phyloP scores from a whole-genome alignment of 2,888 invertebrate genomes.

The Calameuta filiformis region DNA sequence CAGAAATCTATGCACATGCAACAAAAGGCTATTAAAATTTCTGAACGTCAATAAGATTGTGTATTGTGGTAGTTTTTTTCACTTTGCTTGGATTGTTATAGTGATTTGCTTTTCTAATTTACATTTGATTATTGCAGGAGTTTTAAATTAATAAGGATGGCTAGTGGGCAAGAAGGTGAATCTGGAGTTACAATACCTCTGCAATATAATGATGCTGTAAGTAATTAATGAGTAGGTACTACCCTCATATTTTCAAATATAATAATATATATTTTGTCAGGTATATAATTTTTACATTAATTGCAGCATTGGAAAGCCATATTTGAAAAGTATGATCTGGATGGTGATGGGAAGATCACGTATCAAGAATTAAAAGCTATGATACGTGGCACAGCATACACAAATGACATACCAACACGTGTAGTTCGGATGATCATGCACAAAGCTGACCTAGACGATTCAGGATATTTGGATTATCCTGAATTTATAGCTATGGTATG shows the following conservation, averaged over 20 bases:
- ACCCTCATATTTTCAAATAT: conserved; percentile 9
- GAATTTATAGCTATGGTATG: conserved; percentile 81
- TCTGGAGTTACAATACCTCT: conserved; percentile 58
- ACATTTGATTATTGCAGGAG: conserved; percentile 34
- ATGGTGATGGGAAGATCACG: conserved; percentile 78
- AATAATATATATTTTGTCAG: conserved; percentile 1
- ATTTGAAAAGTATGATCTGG: conserved; percentile 73
- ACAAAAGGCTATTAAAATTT: neutral
- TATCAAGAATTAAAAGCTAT: conserved; percentile 74
- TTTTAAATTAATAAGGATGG: conserved; percentile 59
- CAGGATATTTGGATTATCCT: conserved; percentile 76
- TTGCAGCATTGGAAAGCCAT: conserved; percentile 62
- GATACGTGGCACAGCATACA: conserved; percentile 72
- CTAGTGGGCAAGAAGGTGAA: conserved; percentile 56
- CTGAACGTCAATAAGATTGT: conserved; percentile 12
- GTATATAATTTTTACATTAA: conserved; percentile 33
- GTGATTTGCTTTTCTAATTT: conserved; percentile 13
- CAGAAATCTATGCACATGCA: neutral
- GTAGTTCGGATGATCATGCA: conserved; percentile 76
- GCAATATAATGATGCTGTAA: conserved; percentile 59
- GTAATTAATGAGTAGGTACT: conserved; percentile 26
- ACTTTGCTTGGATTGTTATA: neutral
- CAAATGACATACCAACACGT: conserved; percentile 76
- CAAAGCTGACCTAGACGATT: conserved; percentile 74
- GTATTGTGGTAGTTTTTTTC: conserved; percentile 11